Conservation (phyloP, 1,140 invertebrate species). For the Ips typographus region DNA sequence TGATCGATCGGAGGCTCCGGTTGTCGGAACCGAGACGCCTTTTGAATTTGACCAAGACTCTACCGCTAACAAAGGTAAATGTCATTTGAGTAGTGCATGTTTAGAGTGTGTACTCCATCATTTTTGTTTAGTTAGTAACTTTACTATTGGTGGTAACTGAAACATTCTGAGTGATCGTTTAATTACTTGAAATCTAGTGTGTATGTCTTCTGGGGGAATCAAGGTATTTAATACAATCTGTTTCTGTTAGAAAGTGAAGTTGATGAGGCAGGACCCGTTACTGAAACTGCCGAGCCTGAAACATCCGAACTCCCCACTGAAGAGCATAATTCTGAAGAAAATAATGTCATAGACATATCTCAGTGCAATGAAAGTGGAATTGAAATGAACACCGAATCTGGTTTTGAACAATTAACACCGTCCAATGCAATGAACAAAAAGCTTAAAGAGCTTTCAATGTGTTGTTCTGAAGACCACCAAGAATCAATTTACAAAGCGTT, state of each 20-base stretch:
- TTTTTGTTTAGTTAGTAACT: background rate
- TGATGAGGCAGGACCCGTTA: too few species aligned
- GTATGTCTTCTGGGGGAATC: too few species aligned
- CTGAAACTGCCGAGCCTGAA: too few species aligned
- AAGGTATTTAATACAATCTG: too few species aligned
- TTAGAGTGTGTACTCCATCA: background rate
- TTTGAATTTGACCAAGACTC: slow-evolving; percentile 19
- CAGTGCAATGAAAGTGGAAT: background rate
- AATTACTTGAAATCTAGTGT: too few species aligned
- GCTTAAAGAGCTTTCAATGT: slow-evolving; percentile 7
- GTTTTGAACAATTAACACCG: background rate
- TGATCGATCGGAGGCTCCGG: background rate
- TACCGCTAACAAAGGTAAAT: slow-evolving; percentile 15
- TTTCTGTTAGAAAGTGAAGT: too few species aligned
- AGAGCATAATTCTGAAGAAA: too few species aligned
- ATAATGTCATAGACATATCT: background rate
- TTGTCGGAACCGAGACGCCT: slow-evolving; percentile 12
- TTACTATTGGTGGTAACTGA: too few species aligned
- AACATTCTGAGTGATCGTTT: too few species aligned
- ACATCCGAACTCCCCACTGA: too few species aligned
- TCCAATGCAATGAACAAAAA: slow-evolving; percentile 11
- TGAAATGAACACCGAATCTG: background rate
- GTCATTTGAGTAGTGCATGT: background rate
- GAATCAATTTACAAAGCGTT: slow-evolving; percentile 6
- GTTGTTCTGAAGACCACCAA: background rate